Conservation (phyloP, 2,888 invertebrate genomes). For the Amaurobius ferox region DNA sequence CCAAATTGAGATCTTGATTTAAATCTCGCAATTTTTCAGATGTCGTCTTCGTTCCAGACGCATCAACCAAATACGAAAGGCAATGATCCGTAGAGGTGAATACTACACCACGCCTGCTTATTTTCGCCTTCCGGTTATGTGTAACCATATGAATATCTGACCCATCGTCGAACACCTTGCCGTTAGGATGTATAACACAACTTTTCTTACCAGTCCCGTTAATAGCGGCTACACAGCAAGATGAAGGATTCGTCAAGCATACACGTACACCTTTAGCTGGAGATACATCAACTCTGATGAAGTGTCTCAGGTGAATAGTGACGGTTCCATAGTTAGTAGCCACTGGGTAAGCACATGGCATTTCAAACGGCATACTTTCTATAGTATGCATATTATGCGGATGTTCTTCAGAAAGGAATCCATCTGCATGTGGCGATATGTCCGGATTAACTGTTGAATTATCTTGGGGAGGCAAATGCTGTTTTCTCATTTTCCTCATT, state of each 20-base stretch:
- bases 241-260: slow-evolving; percentile 82
- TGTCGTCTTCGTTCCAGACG: slow-evolving; percentile 91
- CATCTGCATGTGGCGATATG: slow-evolving; percentile 27
- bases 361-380: too few relatives aligned
- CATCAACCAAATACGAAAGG: slow-evolving; percentile 90
- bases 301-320: slow-evolving; percentile 86
- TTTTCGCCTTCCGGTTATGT: slow-evolving; percentile 82
- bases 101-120: slow-evolving; percentile 95
- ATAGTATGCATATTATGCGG: not conserved
- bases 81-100: slow-evolving; percentile 93
- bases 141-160: slow-evolving; percentile 78
- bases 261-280: slow-evolving; percentile 86
- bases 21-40: slow-evolving; percentile 91
- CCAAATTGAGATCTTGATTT: slow-evolving; percentile 87
- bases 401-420: not conserved
- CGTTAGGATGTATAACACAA: slow-evolving; percentile 90
- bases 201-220: slow-evolving; percentile 88
- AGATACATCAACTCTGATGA: slow-evolving; percentile 89
- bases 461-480: slow-evolving; percentile 21
- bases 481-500: slow-evolving; percentile 43
- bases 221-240: slow-evolving; percentile 83
- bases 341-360: slow-evolving; percentile 79
- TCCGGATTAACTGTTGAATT: not conserved
- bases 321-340: slow-evolving; percentile 89
- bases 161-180: slow-evolving; percentile 81